Evolutionary conservation across 1,140 invertebrate species (phyloP), one percentile per base, ranked within the genome.

Genomic region (Drosophila mojavensis): DNA sequence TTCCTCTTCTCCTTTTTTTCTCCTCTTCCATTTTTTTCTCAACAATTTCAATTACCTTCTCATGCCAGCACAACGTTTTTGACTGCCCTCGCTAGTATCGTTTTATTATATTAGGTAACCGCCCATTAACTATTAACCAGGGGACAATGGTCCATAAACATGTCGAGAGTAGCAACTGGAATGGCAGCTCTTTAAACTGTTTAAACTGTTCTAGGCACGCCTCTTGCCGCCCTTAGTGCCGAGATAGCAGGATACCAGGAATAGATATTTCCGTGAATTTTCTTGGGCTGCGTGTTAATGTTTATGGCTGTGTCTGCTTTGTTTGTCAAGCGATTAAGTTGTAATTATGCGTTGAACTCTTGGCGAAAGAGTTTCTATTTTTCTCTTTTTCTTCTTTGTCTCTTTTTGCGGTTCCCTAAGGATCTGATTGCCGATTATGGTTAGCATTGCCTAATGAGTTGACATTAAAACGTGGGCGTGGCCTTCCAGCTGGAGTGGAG

Each of bases 261-360:
- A 4, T 55, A 5, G 28, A 13, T 10, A 10, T 20, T 20, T 6
- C 53, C 11, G 33, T 36, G 20, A 43, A 59, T 45, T 79, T 79
- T 69, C 62, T 68, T 81, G 69, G 56, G 67, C 73, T 72, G 61
- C 11, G 58, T 79, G 68, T 86, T 88, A 79, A 76, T 82, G 81
- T 71, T 75, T 71, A 64, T 80, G 62, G 75, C 64, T 85, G 83
- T 69, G 83, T 79, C 65, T 88, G 79, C 62, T 88, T 86, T 86
- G 82, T 86, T 86, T 86, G 83, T 88, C 67, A 82, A 88, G 79
- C 82, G 82, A 86, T 86, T 86, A 86, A 86, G 82, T 88, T 88
- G 82, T 86, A 86, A 86, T 86, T 86, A 86, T 86, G 79, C 83
- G 79, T 77, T 68, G 15, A 28, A 41, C 6, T 45, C 65, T 26